Conservation (phyloP, 2,797 vertebrate species). For the Gallinago nigripennis region DNA sequence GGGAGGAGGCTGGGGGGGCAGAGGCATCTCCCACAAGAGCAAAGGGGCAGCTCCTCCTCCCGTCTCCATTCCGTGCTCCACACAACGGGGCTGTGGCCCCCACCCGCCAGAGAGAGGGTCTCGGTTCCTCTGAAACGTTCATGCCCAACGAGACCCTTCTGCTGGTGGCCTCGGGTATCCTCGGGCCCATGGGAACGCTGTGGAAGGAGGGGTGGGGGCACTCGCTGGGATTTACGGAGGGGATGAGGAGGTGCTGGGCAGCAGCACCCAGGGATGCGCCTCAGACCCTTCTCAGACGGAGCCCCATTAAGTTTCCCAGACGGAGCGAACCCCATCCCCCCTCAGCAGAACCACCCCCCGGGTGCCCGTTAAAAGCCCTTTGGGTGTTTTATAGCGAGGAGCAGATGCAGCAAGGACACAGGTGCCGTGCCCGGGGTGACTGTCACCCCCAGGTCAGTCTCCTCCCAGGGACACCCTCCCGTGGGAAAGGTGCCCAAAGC, state of each 20-base stretch:
- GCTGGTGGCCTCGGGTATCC: neutral
- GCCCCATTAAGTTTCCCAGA: neutral
- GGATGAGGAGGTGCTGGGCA: fast-evolving
- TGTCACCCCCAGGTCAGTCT: neutral
- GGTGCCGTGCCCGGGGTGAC: fast-evolving
- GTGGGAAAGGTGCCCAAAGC: fast-evolving
- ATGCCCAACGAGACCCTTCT: neutral
- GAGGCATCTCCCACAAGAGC: neutral
- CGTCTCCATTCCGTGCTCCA: fast-evolving
- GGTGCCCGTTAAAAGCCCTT: fast-evolving
- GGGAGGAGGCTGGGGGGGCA: neutral
- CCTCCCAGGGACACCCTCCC: neutral
- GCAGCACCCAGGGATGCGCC: neutral
- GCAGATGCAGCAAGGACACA: fast-evolving
- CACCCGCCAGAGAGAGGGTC: neutral
- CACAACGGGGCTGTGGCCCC: fast-evolving
- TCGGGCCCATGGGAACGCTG: fast-evolving
- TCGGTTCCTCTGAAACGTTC: neutral
- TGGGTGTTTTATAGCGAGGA: neutral
- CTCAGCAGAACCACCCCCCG: neutral
- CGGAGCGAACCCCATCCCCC: neutral
- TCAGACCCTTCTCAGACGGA: neutral
- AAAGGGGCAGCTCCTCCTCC: neutral
- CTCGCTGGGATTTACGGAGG: fast-evolving
- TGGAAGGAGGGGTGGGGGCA: neutral